Evolutionary conservation across 2,888 invertebrate species (phyloP), one percentile per base, ranked within the genome.

Genomic region (Crossocerus cetratus): DNA sequence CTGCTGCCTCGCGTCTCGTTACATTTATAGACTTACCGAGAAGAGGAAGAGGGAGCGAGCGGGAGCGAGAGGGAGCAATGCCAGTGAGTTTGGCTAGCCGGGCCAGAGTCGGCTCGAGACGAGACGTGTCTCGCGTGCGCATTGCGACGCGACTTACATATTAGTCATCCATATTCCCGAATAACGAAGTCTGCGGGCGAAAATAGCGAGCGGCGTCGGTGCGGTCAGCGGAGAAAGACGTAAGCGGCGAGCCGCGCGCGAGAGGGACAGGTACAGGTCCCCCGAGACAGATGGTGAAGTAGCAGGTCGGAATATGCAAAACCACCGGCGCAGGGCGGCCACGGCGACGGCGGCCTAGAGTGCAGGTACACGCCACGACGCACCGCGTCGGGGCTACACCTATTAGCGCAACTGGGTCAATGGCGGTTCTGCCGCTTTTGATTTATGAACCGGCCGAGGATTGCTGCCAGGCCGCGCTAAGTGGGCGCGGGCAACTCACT

Each of bases 321-420:
- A 82, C 81, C 75, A 80, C 75, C 64, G 80, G 55, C 77, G 55
- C 77, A 21, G 32, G n/a, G 3, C 60, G 32, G 32, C 32, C n/a
- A n/a, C n/a, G n/a, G n/a, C n/a, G n/a, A n/a, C n/a, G n/a, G 32
- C 32, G 11, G 32, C 2, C 32, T 32, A 32, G 32, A 32, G n/a
- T 49, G 49, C 49, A 49, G 49, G 49, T 49, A 49, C 14, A 8
- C 71, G 74, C 74, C 58, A 57, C 32, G 55, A 32, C 32, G 61
- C 71, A 73, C 76, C 58, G 55, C 32, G 55, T 42, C 21, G 61
- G 44, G 20, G 44, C 57, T 21, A 20, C 71, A 70, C 68, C 68
- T 71, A 76, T 79, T 77, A 78, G 45, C 72, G 72, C 77, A 86
- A 84, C 82, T 84, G 79, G 85, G 85, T 85, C 85, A 85, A 73